Percentiles rank a stretch among this genome's conserved stretches.
phyloP scores from a whole-genome alignment of 2,888 invertebrate species.

The Zhengitettix transpicula region DNA sequence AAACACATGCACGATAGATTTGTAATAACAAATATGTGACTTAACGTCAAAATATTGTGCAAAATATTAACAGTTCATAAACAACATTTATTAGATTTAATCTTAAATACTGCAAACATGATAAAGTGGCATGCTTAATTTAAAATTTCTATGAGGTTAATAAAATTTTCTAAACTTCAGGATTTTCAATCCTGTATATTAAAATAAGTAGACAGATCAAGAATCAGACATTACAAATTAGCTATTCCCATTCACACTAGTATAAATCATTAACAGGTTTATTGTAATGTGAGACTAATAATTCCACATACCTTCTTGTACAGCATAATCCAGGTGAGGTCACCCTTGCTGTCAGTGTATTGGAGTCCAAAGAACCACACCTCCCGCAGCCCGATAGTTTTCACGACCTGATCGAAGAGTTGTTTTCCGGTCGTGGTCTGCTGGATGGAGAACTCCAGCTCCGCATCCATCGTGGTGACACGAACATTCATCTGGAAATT shows the following conservation, averaged over 20 bases:
- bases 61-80: neutral
- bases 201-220: no score
- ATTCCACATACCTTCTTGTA: conserved; percentile 83
- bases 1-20: neutral
- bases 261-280: no score
- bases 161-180: no score
- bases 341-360: conserved; percentile 96
- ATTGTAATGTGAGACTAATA: neutral
- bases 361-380: conserved; percentile 99
- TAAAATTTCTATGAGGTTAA: neutral
- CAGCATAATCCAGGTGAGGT: conserved; percentile 95
- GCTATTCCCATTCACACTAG: no score
- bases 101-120: neutral
- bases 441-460: conserved; percentile 99
- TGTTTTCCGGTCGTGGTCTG: conserved; percentile 98
- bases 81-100: neutral
- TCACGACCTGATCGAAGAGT: conserved; percentile 98
- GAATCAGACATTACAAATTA: no score
- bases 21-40: neutral
- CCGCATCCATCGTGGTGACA: conserved; percentile 99
- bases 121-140: neutral
- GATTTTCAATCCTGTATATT: no score
- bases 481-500: conserved; percentile 86
- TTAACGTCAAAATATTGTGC: neutral
- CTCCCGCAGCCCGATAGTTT: conserved; percentile 96